A percentile compares a stretch with the other conserved stretches of the same genome.
These are phyloP conservation scores for Pterois miles DNA, from an alignment of 2,797 vertebrate genomes.

Conservation along the genomic window DNA sequence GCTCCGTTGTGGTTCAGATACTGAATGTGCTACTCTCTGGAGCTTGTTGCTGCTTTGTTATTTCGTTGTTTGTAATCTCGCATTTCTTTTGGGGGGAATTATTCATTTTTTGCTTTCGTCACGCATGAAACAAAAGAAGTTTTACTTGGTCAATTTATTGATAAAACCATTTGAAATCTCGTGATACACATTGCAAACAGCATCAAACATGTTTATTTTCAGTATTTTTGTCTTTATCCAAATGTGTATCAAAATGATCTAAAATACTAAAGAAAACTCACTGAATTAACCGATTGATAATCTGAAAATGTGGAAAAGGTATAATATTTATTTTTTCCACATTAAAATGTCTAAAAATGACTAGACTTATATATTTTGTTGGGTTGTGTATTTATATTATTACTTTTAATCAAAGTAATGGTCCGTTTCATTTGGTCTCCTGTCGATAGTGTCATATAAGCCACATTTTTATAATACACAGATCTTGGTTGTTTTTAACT, in stretches of 20 bases:
- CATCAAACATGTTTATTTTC: not conserved
- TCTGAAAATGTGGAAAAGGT: no score
- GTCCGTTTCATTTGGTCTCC: no score
- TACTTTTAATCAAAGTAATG: no score
- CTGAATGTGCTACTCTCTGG: not conserved
- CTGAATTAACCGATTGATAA: no score
- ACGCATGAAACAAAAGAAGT: not conserved
- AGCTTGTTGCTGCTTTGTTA: not conserved
- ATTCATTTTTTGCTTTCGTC: not conserved
- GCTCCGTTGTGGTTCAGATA: not conserved
- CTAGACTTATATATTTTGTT: accelerated
- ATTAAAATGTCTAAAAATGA: no score
- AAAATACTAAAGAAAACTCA: no score
- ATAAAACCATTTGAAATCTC: not conserved
- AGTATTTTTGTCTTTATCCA: not conserved
- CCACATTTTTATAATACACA: no score
- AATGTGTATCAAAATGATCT: not conserved
- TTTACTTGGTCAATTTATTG: no score
- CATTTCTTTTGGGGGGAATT: not conserved
- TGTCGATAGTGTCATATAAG: no score
- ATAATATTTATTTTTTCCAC: not conserved
- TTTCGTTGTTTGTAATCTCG: not conserved
- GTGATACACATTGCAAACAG: not conserved
- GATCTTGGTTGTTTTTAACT: not conserved
- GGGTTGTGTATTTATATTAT: no score